phyloP scores from a whole-genome alignment of 2,797 vertebrate species.

The Iguana delicatissima region DNA sequence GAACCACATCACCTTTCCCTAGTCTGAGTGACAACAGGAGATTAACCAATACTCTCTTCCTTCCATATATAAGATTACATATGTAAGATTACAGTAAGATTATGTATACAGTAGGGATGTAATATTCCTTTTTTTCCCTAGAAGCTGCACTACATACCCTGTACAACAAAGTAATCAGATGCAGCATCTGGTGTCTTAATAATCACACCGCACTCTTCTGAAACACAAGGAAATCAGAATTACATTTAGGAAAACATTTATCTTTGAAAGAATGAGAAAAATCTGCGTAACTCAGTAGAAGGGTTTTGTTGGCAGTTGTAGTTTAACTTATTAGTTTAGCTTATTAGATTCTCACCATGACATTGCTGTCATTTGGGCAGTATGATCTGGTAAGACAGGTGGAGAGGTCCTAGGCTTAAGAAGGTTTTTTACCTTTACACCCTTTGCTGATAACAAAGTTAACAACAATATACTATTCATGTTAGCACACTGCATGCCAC shows the following conservation, averaged over 20 bases:
- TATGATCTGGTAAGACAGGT: not conserved
- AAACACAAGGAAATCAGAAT: constrained; percentile 66
- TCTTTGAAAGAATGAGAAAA: not conserved
- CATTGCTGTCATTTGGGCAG: not conserved
- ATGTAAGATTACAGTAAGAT: too few species aligned
- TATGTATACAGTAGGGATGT: too few species aligned
- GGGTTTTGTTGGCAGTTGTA: too few species aligned
- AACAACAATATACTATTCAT: not conserved
- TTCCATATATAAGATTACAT: too few species aligned
- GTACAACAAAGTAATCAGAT: constrained; percentile 69
- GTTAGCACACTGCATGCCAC: not conserved
- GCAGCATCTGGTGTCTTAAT: constrained; percentile 86
- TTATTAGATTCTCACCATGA: not conserved
- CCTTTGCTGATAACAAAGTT: not conserved
- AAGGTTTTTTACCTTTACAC: not conserved
- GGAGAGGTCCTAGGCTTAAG: not conserved
- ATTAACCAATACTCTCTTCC: too few species aligned
- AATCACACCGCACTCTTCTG: constrained; percentile 92
- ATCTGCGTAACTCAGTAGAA: constrained; percentile 3
- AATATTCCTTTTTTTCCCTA: not conserved
- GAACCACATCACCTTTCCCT: too few species aligned
- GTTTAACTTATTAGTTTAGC: too few species aligned
- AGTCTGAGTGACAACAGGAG: too few species aligned
- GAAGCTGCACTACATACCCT: constrained; percentile 70
- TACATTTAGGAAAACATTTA: constrained; percentile 38